phyloP scores from a whole-genome alignment of 2,888 invertebrate genomes.

The Cistogaster globosa region DNA sequence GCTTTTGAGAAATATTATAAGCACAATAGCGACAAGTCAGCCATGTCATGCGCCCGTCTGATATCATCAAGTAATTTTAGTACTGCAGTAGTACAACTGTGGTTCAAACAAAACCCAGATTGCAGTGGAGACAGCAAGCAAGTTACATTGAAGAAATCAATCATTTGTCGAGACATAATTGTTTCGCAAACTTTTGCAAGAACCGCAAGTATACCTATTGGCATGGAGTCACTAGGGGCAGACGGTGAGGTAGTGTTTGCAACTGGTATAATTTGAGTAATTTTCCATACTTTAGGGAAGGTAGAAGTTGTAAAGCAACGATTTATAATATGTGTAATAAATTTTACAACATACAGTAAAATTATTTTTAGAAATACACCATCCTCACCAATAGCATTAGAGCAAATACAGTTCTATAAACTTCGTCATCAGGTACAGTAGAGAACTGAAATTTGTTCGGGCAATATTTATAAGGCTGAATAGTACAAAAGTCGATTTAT shows the following conservation, averaged over 20 bases:
- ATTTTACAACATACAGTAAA: neutral
- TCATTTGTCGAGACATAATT: neutral
- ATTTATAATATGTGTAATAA: neutral
- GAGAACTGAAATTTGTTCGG: neutral
- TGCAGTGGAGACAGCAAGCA: neutral
- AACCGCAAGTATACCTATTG: neutral
- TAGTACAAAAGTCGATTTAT: neutral
- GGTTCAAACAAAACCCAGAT: neutral
- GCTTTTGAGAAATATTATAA: neutral
- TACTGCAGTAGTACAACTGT: neutral
- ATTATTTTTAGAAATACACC: neutral
- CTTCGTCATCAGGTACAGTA: neutral
- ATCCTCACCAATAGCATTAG: neutral
- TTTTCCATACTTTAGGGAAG: neutral
- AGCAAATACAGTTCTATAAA: neutral
- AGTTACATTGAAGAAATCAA: too few relatives aligned
- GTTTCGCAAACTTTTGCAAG: neutral
- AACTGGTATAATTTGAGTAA: neutral
- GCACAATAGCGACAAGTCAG: neutral
- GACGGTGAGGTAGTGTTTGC: neutral
- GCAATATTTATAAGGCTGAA: neutral
- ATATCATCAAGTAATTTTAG: neutral
- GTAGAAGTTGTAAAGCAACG: neutral
- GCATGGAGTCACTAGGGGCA: neutral
- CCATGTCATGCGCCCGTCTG: neutral